Evolutionary conservation across 1,140 invertebrate species (phyloP).

Genomic region (Aphaenogaster floridana): DNA sequence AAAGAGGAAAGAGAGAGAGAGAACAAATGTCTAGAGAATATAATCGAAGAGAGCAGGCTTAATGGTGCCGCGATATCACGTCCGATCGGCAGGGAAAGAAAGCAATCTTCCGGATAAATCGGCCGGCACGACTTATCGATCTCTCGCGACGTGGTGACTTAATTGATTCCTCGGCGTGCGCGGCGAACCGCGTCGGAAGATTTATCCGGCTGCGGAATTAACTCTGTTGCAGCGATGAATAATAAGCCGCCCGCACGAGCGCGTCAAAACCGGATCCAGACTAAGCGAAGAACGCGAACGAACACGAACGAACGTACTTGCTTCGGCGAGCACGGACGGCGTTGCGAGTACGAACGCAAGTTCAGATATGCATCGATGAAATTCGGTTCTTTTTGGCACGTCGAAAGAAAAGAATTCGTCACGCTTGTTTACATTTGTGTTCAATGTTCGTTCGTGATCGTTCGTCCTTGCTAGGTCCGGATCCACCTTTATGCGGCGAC

Average conservation of each 20-base stretch:
- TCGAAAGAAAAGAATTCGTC: not conserved
- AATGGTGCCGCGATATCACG: not conserved
- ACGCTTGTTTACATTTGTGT: not conserved
- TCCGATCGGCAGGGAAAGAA: not conserved
- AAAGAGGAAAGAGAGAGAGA: not conserved
- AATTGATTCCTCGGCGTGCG: constrained; percentile 37
- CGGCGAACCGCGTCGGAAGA: constrained; percentile 27
- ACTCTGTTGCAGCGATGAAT: constrained; percentile 38
- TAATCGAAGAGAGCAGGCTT: not conserved
- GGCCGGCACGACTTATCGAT: constrained; percentile 20
- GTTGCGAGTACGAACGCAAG: not conserved
- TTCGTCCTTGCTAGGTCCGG: not conserved
- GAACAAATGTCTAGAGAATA: not conserved
- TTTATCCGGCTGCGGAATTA: constrained; percentile 45
- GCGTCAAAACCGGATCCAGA: constrained; percentile 9
- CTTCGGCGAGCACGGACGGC: not conserved
- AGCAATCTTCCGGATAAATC: constrained; percentile 37
- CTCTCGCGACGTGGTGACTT: constrained; percentile 19
- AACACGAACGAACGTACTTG: not conserved
- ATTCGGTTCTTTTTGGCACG: not conserved
- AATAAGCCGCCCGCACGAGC: constrained; percentile 22
- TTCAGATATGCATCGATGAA: not conserved
- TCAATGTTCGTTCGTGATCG: not conserved
- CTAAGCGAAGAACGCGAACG: not conserved
- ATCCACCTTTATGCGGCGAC: not conserved